These are phyloP conservation scores for Trematomus bernacchii DNA, from an alignment of 2,797 vertebrate genomes.

Conservation along the genomic window DNA sequence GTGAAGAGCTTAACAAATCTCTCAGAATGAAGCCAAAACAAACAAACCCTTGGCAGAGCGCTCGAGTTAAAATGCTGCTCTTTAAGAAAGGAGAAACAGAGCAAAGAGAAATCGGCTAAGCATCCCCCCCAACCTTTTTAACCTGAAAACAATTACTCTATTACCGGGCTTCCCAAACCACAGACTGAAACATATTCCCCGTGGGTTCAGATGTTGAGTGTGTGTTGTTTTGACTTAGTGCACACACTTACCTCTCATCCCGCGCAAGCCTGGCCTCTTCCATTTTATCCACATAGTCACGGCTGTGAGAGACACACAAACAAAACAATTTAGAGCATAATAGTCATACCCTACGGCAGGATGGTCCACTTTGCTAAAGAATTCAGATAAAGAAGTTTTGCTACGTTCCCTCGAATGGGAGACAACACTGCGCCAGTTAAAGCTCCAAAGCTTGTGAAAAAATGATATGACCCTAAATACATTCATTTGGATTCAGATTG, in stretches of 20 bases:
- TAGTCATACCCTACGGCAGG: conserved; percentile 1
- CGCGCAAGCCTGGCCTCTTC: conserved; percentile 93
- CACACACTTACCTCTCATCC: conserved; percentile 91
- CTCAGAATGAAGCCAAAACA: conserved; percentile 65
- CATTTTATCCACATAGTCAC: conserved; percentile 94
- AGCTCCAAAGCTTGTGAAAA: too few relatives aligned
- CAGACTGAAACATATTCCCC: conserved; percentile 49
- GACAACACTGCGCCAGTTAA: too few relatives aligned
- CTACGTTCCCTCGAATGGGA: too few relatives aligned
- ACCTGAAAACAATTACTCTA: conserved; percentile 80
- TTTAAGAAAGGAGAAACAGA: conserved; percentile 43
- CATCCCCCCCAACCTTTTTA: conserved; percentile 56
- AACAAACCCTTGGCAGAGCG: conserved; percentile 58
- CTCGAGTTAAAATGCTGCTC: conserved; percentile 49
- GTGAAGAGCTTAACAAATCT: conserved; percentile 53
- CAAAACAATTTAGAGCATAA: conserved; percentile 37
- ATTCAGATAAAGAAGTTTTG: too few relatives aligned
- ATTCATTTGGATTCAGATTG: too few relatives aligned
- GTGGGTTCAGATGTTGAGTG: conserved; percentile 47
- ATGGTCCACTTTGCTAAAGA: too few relatives aligned
- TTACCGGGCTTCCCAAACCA: conserved; percentile 64
- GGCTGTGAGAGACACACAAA: conserved; percentile 83
- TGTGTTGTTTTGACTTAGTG: conserved; percentile 66
- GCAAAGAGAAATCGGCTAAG: conserved; percentile 55
- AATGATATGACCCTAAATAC: too few relatives aligned